phyloP scores from a whole-genome alignment of 2,797 vertebrate species.

The Smutsia gigantea region DNA sequence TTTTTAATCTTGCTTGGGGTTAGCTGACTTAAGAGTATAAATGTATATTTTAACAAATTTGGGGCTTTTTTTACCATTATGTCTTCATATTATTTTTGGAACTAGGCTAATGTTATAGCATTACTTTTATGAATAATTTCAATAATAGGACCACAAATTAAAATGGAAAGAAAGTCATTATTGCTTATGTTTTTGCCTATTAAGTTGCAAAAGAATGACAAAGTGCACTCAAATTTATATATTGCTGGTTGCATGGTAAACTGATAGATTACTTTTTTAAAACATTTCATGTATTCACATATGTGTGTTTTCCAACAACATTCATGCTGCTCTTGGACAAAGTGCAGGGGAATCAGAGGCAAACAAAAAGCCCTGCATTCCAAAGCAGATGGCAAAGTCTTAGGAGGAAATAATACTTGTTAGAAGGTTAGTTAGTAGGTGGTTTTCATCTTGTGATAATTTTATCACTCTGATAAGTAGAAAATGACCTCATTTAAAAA shows the following conservation, averaged over 20 bases:
- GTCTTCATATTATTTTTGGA: not conserved
- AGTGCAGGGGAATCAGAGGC: not conserved
- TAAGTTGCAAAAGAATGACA: not conserved
- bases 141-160: not conserved
- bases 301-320: not conserved
- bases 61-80: not conserved
- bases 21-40: not conserved
- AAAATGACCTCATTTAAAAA: not conserved
- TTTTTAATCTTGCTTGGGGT: not conserved
- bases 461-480: not conserved
- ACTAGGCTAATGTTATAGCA: not conserved
- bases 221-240: not conserved
- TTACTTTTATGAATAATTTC: slow-evolving; percentile 12
- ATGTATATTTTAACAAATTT: not conserved
- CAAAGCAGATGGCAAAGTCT: not conserved
- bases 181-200: not conserved
- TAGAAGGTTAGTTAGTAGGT: not conserved
- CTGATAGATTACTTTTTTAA: not conserved
- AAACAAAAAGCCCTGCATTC: not conserved
- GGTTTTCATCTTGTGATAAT: not conserved
- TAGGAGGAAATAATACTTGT: not conserved
- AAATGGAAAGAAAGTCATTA: not conserved
- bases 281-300: not conserved
- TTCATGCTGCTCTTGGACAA: not conserved
- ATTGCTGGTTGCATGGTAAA: not conserved